Base-by-base conservation (phyloP, 2,113 vertebrate genomes). In the Cebidichthys violaceus region DNA sequence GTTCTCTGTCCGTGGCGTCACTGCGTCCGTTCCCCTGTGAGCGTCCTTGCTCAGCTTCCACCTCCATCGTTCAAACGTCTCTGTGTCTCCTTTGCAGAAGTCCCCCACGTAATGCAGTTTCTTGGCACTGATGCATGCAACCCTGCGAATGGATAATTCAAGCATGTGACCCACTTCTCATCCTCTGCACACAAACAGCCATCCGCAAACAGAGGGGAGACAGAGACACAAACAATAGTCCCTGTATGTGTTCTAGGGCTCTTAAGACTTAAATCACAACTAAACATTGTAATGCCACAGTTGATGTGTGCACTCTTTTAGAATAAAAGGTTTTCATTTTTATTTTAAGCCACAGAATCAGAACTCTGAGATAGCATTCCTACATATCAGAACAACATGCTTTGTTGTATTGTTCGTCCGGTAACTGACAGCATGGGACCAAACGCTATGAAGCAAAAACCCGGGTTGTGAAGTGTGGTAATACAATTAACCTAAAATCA, bases 131-230 rank as follows among this genome's bases (percentile, higher is more conserved):
- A 92, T 90, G 89, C 90, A 90, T 90, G 85, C 89, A 91, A 92
- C 79, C 91, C 94, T 95, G 90, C 80, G 92, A 94, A 92, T 81
- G 89, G 90, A 94, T 91, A 91, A 94, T 92, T 92, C 81, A 92
- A 90, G 89, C 93, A 92, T 92, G 91, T 94, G 91, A 94, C 88
- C 92, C 89, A 93, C 78, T 92, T 93, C 84, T 92, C 75, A 79
- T 91, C 79, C 77, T 89, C 55, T 14, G 81, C 54, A 73, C 59
- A 80, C 64, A 85, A 79, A 81, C 79, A 83, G 60, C 74, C 55
- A 71, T 72, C 67, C 35, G 82, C 50, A 45, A 8, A 27, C 61
- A 68, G 61, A 61, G 54, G 29, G 70, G 33, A 80, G 67, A 59
- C 57, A 20, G 43, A 71, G 65, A 83, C 47, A 75, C 43, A 77